phyloP scores from a whole-genome alignment of 2,113 vertebrate genomes.

The Cyprinodon brontotheroides region DNA sequence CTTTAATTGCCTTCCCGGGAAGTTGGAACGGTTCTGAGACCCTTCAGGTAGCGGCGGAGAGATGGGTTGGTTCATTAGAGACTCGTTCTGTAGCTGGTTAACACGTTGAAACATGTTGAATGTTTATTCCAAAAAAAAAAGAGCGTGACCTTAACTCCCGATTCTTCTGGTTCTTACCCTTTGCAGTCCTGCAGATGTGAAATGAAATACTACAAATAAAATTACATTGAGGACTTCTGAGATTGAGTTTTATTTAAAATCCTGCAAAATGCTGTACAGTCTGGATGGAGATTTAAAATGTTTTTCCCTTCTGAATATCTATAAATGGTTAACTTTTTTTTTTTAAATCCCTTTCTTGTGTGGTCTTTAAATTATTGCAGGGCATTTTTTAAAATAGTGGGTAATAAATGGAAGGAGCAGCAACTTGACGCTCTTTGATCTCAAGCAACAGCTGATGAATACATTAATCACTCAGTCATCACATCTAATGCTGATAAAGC shows the following conservation, averaged over 20 bases:
- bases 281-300: no score
- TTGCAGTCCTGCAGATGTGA: slow-evolving; percentile 62
- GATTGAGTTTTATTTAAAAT: slow-evolving; percentile 8
- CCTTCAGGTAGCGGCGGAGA: slow-evolving; percentile 32
- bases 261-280: no score
- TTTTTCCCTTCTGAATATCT: no score
- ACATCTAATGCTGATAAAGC: no score
- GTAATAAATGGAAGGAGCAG: no score
- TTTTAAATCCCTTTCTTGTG: no score
- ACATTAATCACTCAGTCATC: no score
- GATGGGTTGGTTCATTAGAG: not conserved
- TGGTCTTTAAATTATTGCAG: no score
- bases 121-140: slow-evolving; percentile 32
- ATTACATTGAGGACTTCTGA: slow-evolving; percentile 59
- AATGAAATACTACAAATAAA: slow-evolving; percentile 68
- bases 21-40: slow-evolving; percentile 22
- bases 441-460: no score
- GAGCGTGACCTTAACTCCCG: slow-evolving; percentile 45
- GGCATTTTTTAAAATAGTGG: no score
- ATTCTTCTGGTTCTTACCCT: slow-evolving; percentile 54
- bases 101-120: not conserved
- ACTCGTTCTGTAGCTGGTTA: slow-evolving; percentile 20
- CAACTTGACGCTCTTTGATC: no score
- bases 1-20: slow-evolving; percentile 25
- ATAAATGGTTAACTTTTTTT: no score